Conservation (phyloP, 2,797 vertebrate genomes). For the Sciaenops ocellatus region DNA sequence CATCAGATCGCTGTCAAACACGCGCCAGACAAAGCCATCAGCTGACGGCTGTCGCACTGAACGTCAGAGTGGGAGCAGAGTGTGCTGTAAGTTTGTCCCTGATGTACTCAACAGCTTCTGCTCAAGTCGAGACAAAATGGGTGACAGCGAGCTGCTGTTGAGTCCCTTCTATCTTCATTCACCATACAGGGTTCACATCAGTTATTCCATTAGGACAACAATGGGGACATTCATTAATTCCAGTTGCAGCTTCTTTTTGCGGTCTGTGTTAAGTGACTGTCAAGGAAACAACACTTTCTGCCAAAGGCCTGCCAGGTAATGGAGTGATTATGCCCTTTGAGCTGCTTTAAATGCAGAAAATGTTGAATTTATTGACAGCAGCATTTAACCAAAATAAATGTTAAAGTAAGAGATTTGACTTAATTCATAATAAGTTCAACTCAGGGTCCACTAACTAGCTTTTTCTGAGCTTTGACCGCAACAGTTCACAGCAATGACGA, state of each 20-base stretch:
- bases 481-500: not conserved
- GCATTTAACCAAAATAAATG: not conserved
- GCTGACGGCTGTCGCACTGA: conserved; percentile 47
- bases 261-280: too few species aligned
- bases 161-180: conserved; percentile 1
- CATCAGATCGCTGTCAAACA: conserved; percentile 52
- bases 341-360: not conserved
- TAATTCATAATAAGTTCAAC: not conserved
- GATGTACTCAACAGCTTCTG: conserved; percentile 9
- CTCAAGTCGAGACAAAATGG: not conserved
- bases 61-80: conserved; percentile 12
- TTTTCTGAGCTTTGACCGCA: too few species aligned
- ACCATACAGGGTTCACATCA: not conserved
- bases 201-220: not conserved
- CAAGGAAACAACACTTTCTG: not conserved
- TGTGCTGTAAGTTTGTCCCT: conserved; percentile 20
- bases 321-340: not conserved
- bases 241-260: not conserved
- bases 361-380: not conserved
- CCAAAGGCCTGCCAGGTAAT: not conserved
- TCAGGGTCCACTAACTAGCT: not conserved
- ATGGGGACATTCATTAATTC: not conserved
- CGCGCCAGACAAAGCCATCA: conserved; percentile 46
- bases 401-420: too few species aligned
- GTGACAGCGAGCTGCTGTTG: conserved; percentile 20